These are phyloP conservation scores for Gymnarchus niloticus DNA, from an alignment of 2,113 vertebrate genomes.

Conservation along the genomic window DNA sequence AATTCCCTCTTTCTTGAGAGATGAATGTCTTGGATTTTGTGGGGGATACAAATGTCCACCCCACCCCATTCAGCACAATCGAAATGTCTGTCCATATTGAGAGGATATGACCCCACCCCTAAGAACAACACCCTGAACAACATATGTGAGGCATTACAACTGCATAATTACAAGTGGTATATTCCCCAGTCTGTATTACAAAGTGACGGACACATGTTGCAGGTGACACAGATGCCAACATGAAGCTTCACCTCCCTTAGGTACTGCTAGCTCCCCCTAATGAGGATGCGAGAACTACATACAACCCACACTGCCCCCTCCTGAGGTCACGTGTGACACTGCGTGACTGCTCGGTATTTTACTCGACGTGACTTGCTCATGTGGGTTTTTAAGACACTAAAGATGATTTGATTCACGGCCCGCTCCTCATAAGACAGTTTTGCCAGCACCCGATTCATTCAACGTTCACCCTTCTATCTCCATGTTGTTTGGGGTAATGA, in stretches of 20 bases:
- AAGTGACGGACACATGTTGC: too few species aligned
- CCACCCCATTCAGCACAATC: not conserved
- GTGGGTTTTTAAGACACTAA: not conserved
- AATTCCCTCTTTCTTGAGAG: not conserved
- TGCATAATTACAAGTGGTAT: not conserved
- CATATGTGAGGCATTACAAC: not conserved
- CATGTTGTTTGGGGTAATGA: not conserved
- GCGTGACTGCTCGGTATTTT: not conserved
- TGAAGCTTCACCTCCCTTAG: not conserved
- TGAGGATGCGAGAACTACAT: not conserved
- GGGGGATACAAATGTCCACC: not conserved
- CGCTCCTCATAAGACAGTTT: not conserved
- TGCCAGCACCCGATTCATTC: not conserved
- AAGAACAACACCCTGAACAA: too few species aligned
- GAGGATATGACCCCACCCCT: not conserved
- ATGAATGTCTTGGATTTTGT: not conserved
- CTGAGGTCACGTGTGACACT: not conserved
- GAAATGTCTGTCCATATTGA: not conserved
- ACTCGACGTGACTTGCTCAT: not conserved
- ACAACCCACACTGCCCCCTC: not conserved
- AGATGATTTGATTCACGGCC: not conserved
- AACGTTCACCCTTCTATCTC: not conserved
- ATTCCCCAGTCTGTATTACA: not conserved
- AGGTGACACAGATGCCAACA: too few species aligned
- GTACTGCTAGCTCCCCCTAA: not conserved